Base-by-base conservation (phyloP, 2,888 invertebrate genomes). In the Oxytorus armatus region DNA sequence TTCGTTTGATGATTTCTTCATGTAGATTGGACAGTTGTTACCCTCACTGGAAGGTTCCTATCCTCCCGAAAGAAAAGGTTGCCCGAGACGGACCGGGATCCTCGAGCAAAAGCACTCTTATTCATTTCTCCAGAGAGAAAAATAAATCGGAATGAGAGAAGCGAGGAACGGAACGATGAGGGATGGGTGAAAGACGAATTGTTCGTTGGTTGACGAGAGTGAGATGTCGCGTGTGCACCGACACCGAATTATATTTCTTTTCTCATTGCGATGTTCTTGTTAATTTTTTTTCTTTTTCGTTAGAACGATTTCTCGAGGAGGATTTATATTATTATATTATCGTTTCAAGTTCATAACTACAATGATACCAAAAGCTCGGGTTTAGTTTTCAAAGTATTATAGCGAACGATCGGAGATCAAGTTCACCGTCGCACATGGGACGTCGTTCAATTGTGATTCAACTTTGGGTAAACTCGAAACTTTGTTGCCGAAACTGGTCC, bases 101-200 rank as follows among this genome's bases (percentile, higher is more conserved):
- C 53, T 29, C 0, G 44, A 44, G 63, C 33, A n/a, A 36, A 61
- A 77, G 78, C 78, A 79, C 69, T 82, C 70, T 80, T 75, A 42
- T 61, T 74, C 77, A 82, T 84, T 82, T 83, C 82, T 82, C 81
- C 61, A 53, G 82, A 75, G 80, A 82, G 66, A 70, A 73, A 76
- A 69, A 59, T 77, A 70, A 57, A 82, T 77, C 51, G 53, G 33
- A 57, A 55, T 44, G 55, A 25, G 36, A 23, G 16, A n/a, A 14
- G 42, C 29, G 18, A 55, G 11, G 25, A 36, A 23, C n/a, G 11
- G 36, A 47, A 42, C 7, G 11, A 42, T 47, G n/a, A 42, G 49
- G 21, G 47, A 47, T 33, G 57, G 39, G 36, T 14, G 51, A 5
- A 65, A 44, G 42, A 55, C 23, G 4, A 39, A 14, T 21, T 10